Percentiles rank a stretch among this genome's conserved stretches.
Evolutionary conservation across 2,888 invertebrate species (phyloP).

Genomic region (Blastobasis adustella): DNA sequence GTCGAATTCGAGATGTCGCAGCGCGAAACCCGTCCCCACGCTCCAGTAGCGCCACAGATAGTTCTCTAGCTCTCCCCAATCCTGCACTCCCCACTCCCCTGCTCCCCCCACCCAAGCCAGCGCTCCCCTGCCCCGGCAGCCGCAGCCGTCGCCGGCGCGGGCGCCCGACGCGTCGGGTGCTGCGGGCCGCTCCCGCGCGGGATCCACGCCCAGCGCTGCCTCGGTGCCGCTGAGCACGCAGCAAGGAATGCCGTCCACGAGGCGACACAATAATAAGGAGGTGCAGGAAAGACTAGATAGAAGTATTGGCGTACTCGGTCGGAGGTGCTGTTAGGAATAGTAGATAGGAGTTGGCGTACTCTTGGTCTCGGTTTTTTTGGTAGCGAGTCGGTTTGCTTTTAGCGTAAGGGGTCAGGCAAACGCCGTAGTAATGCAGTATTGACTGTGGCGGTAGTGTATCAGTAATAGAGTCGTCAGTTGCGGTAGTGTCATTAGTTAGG

Average conservation of each 20-base stretch:
- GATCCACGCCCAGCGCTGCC: constrained; percentile 52
- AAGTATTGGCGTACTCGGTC: no score
- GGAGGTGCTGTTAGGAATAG: no score
- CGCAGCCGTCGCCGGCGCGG: constrained; percentile 41
- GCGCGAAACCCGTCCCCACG: no score
- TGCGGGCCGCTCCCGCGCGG: constrained; percentile 41
- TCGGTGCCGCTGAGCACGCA: constrained; percentile 38
- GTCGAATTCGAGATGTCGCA: no score
- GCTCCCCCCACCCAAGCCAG: background rate
- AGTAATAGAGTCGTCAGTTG: no score
- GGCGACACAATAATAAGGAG: constrained; percentile 44
- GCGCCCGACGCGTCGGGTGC: constrained; percentile 35
- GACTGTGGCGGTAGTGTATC: no score
- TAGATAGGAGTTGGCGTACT: no score
- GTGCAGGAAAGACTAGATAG: constrained; percentile 21
- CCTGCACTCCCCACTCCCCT: constrained; percentile 2
- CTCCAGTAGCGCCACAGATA: background rate
- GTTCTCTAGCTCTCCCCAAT: background rate
- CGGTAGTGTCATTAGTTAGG: no score
- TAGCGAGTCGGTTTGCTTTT: no score
- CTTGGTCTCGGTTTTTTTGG: no score
- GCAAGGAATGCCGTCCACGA: constrained; percentile 30
- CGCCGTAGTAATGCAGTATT: no score
- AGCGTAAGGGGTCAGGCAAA: no score
- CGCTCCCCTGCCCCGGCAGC: constrained; percentile 18